Conservation (phyloP, 2,797 vertebrate genomes). For the Eulemur mongoz region DNA sequence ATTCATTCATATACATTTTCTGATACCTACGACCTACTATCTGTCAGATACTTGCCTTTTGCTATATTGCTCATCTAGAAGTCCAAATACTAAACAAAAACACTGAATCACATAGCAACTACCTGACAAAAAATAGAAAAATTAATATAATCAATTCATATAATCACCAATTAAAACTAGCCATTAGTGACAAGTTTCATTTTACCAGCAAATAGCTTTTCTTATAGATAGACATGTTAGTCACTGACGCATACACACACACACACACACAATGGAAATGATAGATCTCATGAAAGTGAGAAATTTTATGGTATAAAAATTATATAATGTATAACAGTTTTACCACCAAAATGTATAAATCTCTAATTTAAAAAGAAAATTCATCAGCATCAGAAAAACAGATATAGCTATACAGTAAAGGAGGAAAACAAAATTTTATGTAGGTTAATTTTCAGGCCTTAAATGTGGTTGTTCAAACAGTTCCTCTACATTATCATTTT, state of each 20-base stretch:
- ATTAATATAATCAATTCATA: slow-evolving; percentile 8
- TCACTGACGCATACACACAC: neutral
- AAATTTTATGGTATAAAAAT: slow-evolving; percentile 10
- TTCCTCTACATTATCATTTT: slow-evolving; percentile 48
- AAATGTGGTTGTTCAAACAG: slow-evolving; percentile 43
- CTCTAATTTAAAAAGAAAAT: slow-evolving; percentile 24
- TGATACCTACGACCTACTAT: neutral
- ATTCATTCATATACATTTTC: neutral
- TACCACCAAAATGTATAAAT: neutral
- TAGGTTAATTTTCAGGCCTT: slow-evolving; percentile 40
- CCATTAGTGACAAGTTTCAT: neutral
- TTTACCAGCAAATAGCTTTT: slow-evolving; percentile 8
- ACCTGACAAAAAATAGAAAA: neutral
- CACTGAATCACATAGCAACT: neutral
- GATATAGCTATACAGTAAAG: slow-evolving; percentile 13
- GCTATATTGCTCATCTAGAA: neutral
- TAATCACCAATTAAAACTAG: slow-evolving; percentile 14
- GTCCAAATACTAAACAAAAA: neutral
- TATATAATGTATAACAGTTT: neutral
- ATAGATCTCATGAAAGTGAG: neutral
- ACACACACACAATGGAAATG: neutral
- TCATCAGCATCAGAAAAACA: neutral
- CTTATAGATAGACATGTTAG: neutral
- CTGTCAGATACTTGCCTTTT: neutral
- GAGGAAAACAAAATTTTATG: neutral